phyloP scores from a whole-genome alignment of 2,888 invertebrate genomes.

The Ophioninae sp. region DNA sequence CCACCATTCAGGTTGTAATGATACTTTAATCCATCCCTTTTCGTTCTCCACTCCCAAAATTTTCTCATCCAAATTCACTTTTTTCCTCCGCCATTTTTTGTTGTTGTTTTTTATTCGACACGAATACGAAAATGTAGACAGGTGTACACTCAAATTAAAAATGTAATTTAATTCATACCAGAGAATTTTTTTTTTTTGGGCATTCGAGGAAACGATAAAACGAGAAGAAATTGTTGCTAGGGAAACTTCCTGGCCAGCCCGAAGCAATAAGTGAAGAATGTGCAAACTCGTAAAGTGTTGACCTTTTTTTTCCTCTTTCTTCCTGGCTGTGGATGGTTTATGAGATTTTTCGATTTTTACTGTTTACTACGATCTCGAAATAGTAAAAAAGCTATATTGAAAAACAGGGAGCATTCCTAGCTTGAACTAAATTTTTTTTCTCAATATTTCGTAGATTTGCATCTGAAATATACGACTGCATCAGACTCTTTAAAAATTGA shows the following conservation, averaged over 20 bases:
- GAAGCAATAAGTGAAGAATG: not conserved
- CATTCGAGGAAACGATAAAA: not conserved
- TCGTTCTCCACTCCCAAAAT: not conserved
- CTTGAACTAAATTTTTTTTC: too few relatives aligned
- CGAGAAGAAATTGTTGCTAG: not conserved
- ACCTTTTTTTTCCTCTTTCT: not conserved
- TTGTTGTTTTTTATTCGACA: not conserved
- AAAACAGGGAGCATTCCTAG: not conserved
- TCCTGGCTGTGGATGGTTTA: not conserved
- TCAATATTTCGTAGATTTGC: too few relatives aligned
- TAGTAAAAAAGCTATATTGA: not conserved
- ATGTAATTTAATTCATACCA: not conserved
- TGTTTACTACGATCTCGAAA: not conserved
- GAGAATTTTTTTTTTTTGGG: not conserved
- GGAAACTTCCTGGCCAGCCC: not conserved
- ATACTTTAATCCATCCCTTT: conserved; percentile 1
- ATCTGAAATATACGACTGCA: not conserved
- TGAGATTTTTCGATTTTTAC: not conserved
- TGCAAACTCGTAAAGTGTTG: not conserved
- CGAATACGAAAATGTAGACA: not conserved
- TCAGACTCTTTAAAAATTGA: not conserved
- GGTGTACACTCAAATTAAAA: not conserved
- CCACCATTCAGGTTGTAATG: not conserved
- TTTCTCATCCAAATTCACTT: not conserved
- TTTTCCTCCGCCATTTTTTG: not conserved